These are phyloP conservation scores for Phataginus tricuspis DNA, from an alignment of 2,797 vertebrate species.

Conservation along the genomic window DNA sequence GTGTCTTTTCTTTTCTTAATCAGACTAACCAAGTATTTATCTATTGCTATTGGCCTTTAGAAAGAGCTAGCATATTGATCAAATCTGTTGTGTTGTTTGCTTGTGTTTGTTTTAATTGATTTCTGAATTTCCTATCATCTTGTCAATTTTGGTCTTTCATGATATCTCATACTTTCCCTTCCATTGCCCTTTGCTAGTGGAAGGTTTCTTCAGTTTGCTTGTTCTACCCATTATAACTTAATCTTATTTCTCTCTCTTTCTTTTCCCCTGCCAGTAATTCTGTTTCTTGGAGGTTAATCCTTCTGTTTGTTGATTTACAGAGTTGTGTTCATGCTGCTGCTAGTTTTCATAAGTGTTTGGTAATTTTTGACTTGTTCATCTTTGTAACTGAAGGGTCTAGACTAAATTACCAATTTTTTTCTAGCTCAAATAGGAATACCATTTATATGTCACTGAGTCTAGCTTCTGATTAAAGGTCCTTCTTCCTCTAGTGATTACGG, in stretches of 20 bases:
- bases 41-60: background rate
- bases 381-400: background rate
- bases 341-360: background rate
- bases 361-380: slow-evolving; percentile 20
- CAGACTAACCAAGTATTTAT: background rate
- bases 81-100: background rate
- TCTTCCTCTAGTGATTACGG: background rate
- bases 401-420: slow-evolving; percentile 33
- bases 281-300: background rate
- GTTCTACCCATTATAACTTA: background rate
- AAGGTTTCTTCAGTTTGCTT: slow-evolving; percentile 2
- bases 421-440: background rate
- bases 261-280: background rate
- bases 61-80: background rate
- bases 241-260: background rate
- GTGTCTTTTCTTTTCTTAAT: background rate
- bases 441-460: slow-evolving; percentile 30
- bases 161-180: background rate
- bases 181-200: background rate
- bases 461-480: background rate
- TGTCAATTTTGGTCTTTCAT: background rate
- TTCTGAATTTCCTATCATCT: background rate
- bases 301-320: background rate
- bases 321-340: background rate
- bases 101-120: background rate